Percentiles rank a stretch among this genome's conserved stretches.
phyloP scores from a whole-genome alignment of 1,140 invertebrate species.

The Heliothis subflexa region DNA sequence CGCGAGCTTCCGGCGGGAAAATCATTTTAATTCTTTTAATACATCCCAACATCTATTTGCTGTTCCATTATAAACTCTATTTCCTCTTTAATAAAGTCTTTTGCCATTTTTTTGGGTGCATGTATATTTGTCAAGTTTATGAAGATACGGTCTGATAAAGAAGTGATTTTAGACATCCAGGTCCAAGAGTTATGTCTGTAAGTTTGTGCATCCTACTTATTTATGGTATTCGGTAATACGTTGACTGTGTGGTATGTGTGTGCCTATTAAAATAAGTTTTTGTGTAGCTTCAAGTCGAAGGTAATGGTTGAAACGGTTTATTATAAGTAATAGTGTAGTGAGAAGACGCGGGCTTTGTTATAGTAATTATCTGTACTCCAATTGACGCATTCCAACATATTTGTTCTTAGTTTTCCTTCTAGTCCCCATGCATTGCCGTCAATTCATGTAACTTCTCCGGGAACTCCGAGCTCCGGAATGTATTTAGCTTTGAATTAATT shows the following conservation, averaged over 20 bases:
- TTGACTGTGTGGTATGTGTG: conserved; percentile 36
- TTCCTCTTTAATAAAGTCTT: neutral
- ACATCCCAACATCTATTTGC: conserved; percentile 18
- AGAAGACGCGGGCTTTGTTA: conserved; percentile 23
- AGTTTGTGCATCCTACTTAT: conserved; percentile 45
- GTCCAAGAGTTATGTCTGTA: conserved; percentile 48
- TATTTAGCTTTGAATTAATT: no score
- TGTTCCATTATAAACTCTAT: conserved; percentile 31
- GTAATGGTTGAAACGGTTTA: conserved; percentile 33
- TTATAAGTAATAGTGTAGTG: conserved; percentile 12
- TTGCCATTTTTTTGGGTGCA: conserved; percentile 17
- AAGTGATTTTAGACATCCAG: conserved; percentile 51
- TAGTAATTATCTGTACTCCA: conserved; percentile 24
- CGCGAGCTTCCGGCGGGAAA: conserved; percentile 80
- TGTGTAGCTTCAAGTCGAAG: conserved; percentile 10
- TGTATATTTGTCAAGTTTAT: conserved; percentile 50
- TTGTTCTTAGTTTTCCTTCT: conserved; percentile 7
- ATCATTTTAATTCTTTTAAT: conserved; percentile 64
- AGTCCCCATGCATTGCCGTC: neutral
- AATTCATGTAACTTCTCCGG: no score
- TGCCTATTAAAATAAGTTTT: conserved; percentile 40
- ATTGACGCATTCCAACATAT: neutral
- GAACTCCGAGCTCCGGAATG: no score
- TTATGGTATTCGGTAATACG: conserved; percentile 47
- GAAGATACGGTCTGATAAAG: conserved; percentile 52